Conservation (phyloP, 2,888 invertebrate genomes). For the Scaptomyza flava region DNA sequence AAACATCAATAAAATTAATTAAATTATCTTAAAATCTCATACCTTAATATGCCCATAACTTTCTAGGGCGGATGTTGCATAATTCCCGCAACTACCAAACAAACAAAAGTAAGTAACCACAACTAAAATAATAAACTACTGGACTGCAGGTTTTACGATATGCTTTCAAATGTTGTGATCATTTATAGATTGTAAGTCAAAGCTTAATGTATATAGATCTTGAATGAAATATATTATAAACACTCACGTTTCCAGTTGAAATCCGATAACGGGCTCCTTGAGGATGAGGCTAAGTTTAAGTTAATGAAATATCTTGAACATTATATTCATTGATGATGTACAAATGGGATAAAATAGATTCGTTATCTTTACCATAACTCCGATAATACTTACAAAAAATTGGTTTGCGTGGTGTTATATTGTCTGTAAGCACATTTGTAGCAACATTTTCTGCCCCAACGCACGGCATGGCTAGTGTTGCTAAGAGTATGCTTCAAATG, state of each 20-base stretch:
- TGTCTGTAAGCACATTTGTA: no score
- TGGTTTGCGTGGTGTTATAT: no score
- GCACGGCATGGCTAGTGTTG: no score
- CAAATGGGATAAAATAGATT: no score
- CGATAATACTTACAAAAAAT: no score
- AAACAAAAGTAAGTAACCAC: constrained; percentile 33
- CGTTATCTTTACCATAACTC: no score
- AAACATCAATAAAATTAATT: constrained; percentile 27
- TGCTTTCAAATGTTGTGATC: constrained; percentile 43
- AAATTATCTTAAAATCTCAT: constrained; percentile 32
- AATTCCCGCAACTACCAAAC: constrained; percentile 35
- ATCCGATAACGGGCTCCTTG: no score
- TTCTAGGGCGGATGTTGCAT: constrained; percentile 48
- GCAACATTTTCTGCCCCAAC: no score
- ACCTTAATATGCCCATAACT: constrained; percentile 26
- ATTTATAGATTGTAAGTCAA: constrained; percentile 24
- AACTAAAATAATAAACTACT: constrained; percentile 47
- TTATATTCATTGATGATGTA: no score
- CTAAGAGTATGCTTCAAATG: neutral
- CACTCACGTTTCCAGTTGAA: no score
- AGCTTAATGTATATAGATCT: constrained; percentile 1
- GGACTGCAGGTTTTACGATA: constrained; percentile 39
- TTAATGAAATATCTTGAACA: no score
- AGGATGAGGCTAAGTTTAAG: no score
- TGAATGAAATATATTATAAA: neutral